Evolutionary conservation across 2,797 vertebrate genomes (phyloP).

Genomic region (Vireo griseus): DNA sequence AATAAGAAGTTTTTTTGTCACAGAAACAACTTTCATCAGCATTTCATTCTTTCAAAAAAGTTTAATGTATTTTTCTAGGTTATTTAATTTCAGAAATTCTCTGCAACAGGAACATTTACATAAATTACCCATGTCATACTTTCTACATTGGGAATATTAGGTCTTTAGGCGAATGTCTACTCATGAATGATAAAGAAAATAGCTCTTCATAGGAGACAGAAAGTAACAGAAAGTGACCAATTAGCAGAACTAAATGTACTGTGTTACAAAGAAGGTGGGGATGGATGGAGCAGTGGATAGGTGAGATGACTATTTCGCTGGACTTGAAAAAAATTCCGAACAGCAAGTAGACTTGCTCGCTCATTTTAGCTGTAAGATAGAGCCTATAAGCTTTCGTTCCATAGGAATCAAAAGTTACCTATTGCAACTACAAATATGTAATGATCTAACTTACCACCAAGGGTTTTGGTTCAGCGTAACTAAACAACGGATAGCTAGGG

Average conservation of each 20-base stretch:
- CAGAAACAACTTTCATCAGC: background rate
- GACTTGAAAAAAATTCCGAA: background rate
- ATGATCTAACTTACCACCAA: background rate
- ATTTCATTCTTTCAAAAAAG: background rate
- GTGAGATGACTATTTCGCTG: background rate
- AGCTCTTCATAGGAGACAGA: background rate
- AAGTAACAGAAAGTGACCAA: background rate
- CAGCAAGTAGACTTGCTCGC: background rate
- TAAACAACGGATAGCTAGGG: background rate
- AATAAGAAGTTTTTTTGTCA: background rate
- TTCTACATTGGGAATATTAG: background rate
- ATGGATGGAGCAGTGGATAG: background rate
- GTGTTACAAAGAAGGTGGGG: background rate
- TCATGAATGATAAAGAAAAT: background rate
- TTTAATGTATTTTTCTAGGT: background rate
- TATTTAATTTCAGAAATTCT: background rate
- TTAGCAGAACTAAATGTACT: background rate
- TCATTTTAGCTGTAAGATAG: background rate
- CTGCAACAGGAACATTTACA: background rate
- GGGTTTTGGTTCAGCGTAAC: background rate
- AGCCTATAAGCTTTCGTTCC: background rate
- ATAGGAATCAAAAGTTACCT: background rate
- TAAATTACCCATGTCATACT: background rate
- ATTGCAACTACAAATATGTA: background rate
- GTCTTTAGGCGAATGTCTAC: background rate